Conservation (phyloP, 1,140 invertebrate genomes). For the Zaprionus camerounensis region DNA sequence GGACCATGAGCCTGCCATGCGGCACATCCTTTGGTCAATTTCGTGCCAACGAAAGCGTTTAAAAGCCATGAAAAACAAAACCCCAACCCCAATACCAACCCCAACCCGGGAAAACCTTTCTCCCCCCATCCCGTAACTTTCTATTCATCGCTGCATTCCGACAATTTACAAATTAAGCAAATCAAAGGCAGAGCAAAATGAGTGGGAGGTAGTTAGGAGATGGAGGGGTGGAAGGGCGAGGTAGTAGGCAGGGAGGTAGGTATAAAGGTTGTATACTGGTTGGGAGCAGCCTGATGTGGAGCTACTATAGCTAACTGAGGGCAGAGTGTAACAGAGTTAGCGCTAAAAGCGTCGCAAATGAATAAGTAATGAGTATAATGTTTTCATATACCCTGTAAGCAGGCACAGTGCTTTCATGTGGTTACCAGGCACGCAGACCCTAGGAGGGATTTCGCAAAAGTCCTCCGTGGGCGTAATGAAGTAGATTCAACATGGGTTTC, state of each 20-base stretch:
- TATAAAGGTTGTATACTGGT: background rate
- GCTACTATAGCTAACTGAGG: slow-evolving; percentile 2
- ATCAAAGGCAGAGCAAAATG: slow-evolving; percentile 62
- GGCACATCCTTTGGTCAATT: slow-evolving; percentile 70
- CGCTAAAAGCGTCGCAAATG: slow-evolving; percentile 77
- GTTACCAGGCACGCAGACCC: background rate
- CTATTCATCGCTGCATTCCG: slow-evolving; percentile 29
- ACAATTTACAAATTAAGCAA: slow-evolving; percentile 80
- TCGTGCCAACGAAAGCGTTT: slow-evolving; percentile 68
- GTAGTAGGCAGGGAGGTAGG: background rate
- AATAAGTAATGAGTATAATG: slow-evolving; percentile 68
- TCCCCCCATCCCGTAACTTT: background rate
- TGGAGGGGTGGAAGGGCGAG: slow-evolving; percentile 15
- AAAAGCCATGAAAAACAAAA: slow-evolving; percentile 73
- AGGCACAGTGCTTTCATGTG: slow-evolving; percentile 5
- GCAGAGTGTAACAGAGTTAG: slow-evolving; percentile 45
- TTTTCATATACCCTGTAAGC: slow-evolving; percentile 34
- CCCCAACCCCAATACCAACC: background rate
- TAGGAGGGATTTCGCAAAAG: background rate
- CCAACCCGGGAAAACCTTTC: background rate
- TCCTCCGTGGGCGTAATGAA: background rate
- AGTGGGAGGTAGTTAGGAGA: background rate
- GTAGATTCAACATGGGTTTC: background rate
- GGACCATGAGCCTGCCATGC: slow-evolving; percentile 29
- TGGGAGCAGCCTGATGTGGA: background rate